Evolutionary conservation across 2,113 vertebrate genomes (phyloP), one percentile per base, ranked within the genome.

Genomic region (Pluvianellus socialis): DNA sequence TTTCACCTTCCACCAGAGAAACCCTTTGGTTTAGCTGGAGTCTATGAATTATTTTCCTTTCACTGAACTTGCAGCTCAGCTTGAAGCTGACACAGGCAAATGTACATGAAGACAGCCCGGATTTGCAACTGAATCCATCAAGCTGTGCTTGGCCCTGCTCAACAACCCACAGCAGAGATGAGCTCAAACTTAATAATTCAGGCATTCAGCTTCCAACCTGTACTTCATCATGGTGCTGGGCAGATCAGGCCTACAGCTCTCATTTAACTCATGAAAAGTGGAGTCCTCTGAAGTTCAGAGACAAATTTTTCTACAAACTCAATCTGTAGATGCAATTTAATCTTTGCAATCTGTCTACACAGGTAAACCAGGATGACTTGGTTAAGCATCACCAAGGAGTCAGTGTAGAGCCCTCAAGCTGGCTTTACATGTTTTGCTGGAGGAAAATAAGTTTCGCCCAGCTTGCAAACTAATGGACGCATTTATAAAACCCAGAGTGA

Each of bases 11-110:
- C 52, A 0, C 15, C 27, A 58, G 40, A 3, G 6, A 74, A 92
- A 79, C 10, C 14, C 47, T 59, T 24, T 23, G 16, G 10, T 28
- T 28, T 55, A 42, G 7, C 47, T 67, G 42, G 24, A 26, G 4
- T 76, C 50, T 74, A 38, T 30, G 35, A 77, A 49, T 92, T 71
- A 68, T 50, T 87, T 91, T 71, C 21, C 47, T 91, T 61, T 52
- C 59, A 45, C 56, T 61, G 47, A 81, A 81, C 28, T 71, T 89
- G 42, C 76, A 85, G 53, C 86, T 81, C 83, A 87, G 4, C 68
- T 93, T 79, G 83, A 92, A 84, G 44, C 49, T 87, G 94, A 58
- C 65, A 75, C 47, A 88, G 52, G 79, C 62, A 91, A 86, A 86
- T 15, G 9, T 73, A n/a, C 14, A 13, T 24, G 92, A 86, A 11